Percentiles rank a stretch among this genome's conserved stretches.
Evolutionary conservation across 2,113 vertebrate species (phyloP).

Genomic region (Chloroceryle aenea): DNA sequence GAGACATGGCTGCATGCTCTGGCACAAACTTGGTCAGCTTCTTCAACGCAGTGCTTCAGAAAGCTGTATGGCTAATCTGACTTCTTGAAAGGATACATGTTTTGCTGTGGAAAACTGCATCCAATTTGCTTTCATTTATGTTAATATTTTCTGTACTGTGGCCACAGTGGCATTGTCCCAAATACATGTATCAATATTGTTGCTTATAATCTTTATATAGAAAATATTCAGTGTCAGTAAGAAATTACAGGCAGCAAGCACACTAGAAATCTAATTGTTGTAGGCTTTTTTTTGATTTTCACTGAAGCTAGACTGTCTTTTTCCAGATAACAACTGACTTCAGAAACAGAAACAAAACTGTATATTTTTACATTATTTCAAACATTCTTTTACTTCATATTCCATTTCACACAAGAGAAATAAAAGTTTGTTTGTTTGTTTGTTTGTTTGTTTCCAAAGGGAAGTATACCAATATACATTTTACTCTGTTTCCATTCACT

Average conservation of each 20-base stretch:
- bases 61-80: background rate
- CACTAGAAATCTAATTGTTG: background rate
- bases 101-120: background rate
- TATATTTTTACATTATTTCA: background rate
- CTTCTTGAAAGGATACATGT: background rate
- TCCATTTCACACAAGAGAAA: background rate
- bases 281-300: background rate
- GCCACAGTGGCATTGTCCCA: background rate
- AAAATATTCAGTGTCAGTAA: background rate
- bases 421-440: background rate
- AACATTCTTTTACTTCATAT: background rate
- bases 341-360: background rate
- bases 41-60: background rate
- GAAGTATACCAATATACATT: background rate
- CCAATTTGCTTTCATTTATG: fast-evolving
- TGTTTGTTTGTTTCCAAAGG: background rate
- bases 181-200: background rate
- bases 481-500: background rate
- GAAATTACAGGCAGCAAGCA: background rate
- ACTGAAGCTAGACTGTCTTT: background rate
- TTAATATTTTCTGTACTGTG: background rate
- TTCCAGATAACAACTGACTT: background rate
- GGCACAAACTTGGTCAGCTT: background rate
- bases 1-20: background rate
- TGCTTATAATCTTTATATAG: background rate